Evolutionary conservation across 2,888 invertebrate genomes (phyloP), one percentile per base, ranked within the genome.

Genomic region (Yponomeuta evonymella): DNA sequence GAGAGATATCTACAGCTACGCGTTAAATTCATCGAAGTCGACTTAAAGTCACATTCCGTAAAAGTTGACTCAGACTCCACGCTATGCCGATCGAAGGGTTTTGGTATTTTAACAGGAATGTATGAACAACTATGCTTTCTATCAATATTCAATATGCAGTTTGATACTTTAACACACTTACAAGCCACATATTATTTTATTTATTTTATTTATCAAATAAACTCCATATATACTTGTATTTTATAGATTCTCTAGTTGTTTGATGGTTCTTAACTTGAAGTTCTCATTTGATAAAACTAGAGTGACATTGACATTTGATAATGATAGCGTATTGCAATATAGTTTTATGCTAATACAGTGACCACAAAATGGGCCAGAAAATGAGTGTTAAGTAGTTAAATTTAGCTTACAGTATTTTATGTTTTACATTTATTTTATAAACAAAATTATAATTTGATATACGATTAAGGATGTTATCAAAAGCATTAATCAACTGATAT

Each of bases 31-130:
- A 65, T 65, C 65, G 65, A 33, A 65, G 29, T 29, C 65, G 65
- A 65, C 65, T 33, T 65, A 30, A 65, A 65, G 65, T 65, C 65
- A 33, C 65, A 65, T 65, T 65, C 65, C 65, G 51, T 58, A 65
- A 65, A 65, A 65, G 65, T 65, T 65, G 29, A 65, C 65, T 65
- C 33, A 11, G 33, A 65, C 30, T 33, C 65, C 12, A 65, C 29
- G 30, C 65, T 65, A 65, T 33, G 11, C 30, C 65, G 65, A 65
- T 33, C 11, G 30, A 11, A 33, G 30, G 33, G 65, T 65, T 30
- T 65, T 65, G 65, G 67, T 48, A 43, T 67, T 43, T 67, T 58
- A 58, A 58, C 51, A 58, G 51, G 51, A 58, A 58, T 58, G 51
- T 58, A 58, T 58, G 51, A 58, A 58, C 12, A 58, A 58, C 51